A percentile compares a stretch with the other conserved stretches of the same genome.
phyloP scores from a whole-genome alignment of 2,113 vertebrate genomes.

The Forbesichthys agassizii region DNA sequence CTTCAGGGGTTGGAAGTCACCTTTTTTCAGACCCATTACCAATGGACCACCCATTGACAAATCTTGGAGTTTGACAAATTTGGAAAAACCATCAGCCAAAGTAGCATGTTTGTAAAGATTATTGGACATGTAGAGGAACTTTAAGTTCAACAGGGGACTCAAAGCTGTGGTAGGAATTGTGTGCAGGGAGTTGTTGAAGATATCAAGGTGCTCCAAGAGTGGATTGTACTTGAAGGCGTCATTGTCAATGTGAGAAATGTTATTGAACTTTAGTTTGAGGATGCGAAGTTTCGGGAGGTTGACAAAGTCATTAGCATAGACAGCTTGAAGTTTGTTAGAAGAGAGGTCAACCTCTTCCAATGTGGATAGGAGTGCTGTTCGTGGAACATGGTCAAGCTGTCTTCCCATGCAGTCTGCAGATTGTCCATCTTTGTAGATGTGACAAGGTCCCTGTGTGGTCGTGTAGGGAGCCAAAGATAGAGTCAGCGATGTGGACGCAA shows the following conservation, averaged over 20 bases:
- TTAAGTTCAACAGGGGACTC: constrained; percentile 64
- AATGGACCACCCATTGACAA: constrained; percentile 79
- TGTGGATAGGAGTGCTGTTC: constrained; percentile 57
- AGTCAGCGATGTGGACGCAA: constrained; percentile 26
- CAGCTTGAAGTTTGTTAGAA: constrained; percentile 72
- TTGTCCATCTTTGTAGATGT: constrained; percentile 48
- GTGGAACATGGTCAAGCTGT: constrained; percentile 68
- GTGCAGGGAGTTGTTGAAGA: constrained; percentile 83
- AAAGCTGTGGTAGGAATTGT: constrained; percentile 73
- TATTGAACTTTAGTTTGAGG: constrained; percentile 76
- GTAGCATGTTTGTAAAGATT: constrained; percentile 73
- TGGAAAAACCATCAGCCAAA: constrained; percentile 65
- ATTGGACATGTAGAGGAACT: constrained; percentile 77
- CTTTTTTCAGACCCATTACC: constrained; percentile 61
- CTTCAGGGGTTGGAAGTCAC: constrained; percentile 70
- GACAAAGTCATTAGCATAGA: constrained; percentile 60
- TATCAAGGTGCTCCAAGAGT: constrained; percentile 70
- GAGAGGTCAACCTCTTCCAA: constrained; percentile 79
- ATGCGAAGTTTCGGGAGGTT: constrained; percentile 57
- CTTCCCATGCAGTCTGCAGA: constrained; percentile 74
- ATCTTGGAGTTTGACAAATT: constrained; percentile 57
- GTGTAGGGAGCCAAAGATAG: background rate
- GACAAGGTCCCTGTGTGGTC: constrained; percentile 29
- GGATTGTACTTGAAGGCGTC: constrained; percentile 73
- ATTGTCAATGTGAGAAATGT: constrained; percentile 73